Evolutionary conservation across 2,113 vertebrate genomes (phyloP).

Genomic region (Eulemur macaco): DNA sequence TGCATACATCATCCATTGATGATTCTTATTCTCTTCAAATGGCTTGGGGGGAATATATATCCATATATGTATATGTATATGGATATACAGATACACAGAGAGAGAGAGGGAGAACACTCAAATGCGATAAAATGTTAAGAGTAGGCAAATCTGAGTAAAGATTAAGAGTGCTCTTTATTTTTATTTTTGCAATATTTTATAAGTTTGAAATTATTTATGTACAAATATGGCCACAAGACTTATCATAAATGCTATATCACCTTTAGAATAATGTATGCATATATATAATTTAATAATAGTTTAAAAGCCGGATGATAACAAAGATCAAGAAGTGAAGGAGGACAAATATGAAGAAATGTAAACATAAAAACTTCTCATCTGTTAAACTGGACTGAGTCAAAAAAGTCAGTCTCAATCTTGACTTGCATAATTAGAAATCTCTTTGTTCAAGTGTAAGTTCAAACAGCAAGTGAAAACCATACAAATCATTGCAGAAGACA

Average conservation of each 20-base stretch:
- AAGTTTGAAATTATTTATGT: constrained; percentile 12
- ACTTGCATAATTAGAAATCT: not conserved
- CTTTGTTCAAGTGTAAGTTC: not conserved
- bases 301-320: not conserved
- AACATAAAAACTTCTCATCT: not conserved
- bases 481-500: not conserved
- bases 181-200: not conserved
- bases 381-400: not conserved
- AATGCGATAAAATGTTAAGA: not conserved
- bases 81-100: not conserved
- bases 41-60: not conserved
- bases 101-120: not conserved
- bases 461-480: not conserved
- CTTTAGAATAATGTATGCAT: not conserved
- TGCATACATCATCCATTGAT: not conserved
- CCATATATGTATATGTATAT: not conserved
- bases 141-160: not conserved
- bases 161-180: not conserved
- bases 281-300: not conserved
- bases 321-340: not conserved
- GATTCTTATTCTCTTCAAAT: not conserved
- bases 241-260: not conserved
- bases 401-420: not conserved
- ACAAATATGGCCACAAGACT: not conserved
- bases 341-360: not conserved